These are phyloP conservation scores for Odontocolon sp. DNA, from an alignment of 2,888 invertebrate genomes.

Conservation along the genomic window DNA sequence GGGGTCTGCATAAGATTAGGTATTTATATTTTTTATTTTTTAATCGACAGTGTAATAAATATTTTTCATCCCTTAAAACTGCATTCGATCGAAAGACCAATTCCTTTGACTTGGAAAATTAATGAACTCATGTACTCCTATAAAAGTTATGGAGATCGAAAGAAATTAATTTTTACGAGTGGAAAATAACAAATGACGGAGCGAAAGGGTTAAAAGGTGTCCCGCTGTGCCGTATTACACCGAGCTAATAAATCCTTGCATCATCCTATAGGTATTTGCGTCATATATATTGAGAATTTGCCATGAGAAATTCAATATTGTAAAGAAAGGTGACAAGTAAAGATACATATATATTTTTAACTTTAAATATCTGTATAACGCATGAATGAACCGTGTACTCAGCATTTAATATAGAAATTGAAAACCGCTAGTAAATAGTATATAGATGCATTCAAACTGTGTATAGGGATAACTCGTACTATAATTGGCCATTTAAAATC, in stretches of 20 bases:
- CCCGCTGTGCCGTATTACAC: background rate
- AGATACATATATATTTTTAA: background rate
- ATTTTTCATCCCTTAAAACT: background rate
- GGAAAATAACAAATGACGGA: too few relatives aligned
- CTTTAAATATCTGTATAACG: conserved; percentile 18
- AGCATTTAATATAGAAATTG: background rate
- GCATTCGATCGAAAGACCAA: too few relatives aligned
- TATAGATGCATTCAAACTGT: background rate
- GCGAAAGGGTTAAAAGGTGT: too few relatives aligned
- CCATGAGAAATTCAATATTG: background rate
- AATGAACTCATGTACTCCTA: too few relatives aligned
- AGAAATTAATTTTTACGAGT: background rate
- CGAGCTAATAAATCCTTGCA: conserved; percentile 26
- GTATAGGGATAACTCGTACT: too few relatives aligned
- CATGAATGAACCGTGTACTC: conserved; percentile 38
- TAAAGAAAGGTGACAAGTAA: background rate
- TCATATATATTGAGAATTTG: conserved; percentile 31
- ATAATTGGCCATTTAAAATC: too few relatives aligned
- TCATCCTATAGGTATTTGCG: conserved; percentile 32
- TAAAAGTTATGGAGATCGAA: too few relatives aligned
- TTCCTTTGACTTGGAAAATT: too few relatives aligned
- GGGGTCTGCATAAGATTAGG: background rate
- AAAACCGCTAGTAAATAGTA: background rate
- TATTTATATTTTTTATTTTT: background rate
- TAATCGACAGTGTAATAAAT: background rate